Conservation (phyloP, 2,113 vertebrate genomes). For the Melanerpes formicivorus region DNA sequence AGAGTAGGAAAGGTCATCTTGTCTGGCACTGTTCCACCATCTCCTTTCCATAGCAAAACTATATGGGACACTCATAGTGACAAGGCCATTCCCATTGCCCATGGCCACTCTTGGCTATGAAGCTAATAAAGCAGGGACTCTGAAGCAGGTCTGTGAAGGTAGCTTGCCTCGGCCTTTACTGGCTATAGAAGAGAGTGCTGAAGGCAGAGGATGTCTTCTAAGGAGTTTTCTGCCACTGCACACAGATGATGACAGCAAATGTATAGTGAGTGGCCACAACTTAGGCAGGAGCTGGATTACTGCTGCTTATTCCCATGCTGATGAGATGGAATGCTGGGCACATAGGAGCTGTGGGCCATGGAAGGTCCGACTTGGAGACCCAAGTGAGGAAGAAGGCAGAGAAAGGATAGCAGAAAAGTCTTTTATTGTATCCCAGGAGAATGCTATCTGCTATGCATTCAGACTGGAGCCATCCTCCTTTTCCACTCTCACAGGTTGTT, state of each 20-base stretch:
- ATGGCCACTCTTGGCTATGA: neutral
- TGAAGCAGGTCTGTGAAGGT: neutral
- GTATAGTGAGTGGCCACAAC: neutral
- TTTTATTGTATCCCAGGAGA: neutral
- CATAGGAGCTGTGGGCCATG: accelerated
- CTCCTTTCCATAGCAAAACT: neutral
- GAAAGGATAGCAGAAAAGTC: neutral
- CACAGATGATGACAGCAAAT: neutral
- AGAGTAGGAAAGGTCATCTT: neutral
- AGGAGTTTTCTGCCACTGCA: neutral
- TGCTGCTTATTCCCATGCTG: accelerated
- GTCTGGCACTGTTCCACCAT: neutral
- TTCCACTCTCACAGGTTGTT: neutral
- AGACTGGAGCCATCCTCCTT: neutral
- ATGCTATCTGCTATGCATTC: neutral
- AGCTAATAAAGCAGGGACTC: neutral
- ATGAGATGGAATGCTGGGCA: neutral
- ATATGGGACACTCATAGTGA: neutral
- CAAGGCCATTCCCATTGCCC: accelerated
- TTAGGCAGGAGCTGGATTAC: neutral
- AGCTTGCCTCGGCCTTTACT: neutral
- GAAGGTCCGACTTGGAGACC: neutral
- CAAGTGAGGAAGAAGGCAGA: neutral
- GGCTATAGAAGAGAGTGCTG: neutral
- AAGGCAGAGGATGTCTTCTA: neutral